Conservation (phyloP, 2,888 invertebrate genomes). For the Exocentrus adspersus region DNA sequence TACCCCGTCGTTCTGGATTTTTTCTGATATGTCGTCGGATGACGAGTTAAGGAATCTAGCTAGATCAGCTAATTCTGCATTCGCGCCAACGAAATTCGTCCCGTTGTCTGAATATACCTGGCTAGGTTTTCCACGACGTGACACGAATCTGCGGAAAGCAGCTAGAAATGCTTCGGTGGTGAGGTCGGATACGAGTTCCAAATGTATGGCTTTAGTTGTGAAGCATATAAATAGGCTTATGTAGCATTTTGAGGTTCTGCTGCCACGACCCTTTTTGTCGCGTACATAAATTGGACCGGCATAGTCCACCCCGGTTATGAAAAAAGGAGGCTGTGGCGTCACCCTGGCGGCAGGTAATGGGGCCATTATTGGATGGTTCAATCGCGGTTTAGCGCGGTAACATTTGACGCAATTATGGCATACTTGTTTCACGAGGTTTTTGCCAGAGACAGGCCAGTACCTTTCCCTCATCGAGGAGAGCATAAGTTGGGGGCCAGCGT, state of each 20-base stretch:
- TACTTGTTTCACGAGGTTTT: not conserved
- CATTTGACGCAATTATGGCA: constrained; percentile 8
- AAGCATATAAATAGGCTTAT: constrained; percentile 26
- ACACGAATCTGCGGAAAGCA: constrained; percentile 2
- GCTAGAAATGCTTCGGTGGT: constrained; percentile 11
- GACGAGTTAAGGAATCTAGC: constrained; percentile 5
- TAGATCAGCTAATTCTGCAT: constrained; percentile 9
- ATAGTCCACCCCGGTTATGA: constrained; percentile 30
- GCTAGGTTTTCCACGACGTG: constrained; percentile 19
- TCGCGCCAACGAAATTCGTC: constrained; percentile 20
- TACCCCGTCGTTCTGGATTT: constrained; percentile 1
- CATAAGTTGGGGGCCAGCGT: not conserved
- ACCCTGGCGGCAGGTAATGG: no score
- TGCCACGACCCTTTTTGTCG: constrained; percentile 21
- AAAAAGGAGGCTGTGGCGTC: constrained; percentile 31
- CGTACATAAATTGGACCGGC: constrained; percentile 32
- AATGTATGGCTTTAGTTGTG: constrained; percentile 16
- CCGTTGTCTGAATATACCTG: constrained; percentile 14
- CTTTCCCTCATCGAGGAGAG: not conserved
- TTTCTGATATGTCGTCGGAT: not conserved
- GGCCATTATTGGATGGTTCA: constrained; percentile 10
- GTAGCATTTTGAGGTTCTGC: constrained; percentile 22
- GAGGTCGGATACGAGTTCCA: constrained; percentile 9
- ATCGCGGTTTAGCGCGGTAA: not conserved
- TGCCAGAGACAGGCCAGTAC: constrained; percentile 2